Percentiles rank a stretch among this genome's conserved stretches.
Evolutionary conservation across 2,113 vertebrate genomes (phyloP).

Genomic region (Zosterops borbonicus): DNA sequence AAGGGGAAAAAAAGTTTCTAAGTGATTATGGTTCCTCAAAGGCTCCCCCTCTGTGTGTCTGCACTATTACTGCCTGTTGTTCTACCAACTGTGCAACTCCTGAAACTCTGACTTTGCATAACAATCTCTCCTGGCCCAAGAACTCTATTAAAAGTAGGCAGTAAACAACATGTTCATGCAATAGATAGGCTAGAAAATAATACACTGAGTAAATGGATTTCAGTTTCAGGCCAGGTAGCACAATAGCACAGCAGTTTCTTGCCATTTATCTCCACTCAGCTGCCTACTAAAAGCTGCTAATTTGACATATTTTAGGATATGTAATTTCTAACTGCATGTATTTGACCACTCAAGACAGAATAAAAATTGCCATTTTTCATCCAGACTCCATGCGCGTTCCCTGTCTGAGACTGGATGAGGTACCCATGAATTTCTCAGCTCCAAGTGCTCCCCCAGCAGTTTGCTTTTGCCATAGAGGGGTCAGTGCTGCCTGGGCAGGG

Average conservation of each 20-base stretch:
- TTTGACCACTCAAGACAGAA: neutral
- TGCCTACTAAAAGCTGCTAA: neutral
- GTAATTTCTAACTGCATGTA: neutral
- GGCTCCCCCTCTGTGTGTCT: neutral
- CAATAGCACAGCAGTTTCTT: neutral
- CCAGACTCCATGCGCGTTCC: neutral
- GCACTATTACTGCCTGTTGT: neutral
- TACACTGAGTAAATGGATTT: neutral
- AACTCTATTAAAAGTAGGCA: neutral
- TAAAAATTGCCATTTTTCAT: neutral
- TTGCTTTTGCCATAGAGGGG: neutral
- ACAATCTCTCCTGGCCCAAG: neutral
- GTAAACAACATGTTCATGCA: neutral
- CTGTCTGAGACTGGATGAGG: neutral
- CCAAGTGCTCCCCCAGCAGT: neutral
- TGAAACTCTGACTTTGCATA: neutral
- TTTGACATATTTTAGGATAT: neutral
- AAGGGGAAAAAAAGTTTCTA: neutral
- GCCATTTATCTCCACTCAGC: neutral
- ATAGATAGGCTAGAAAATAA: neutral
- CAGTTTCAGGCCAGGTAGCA: neutral
- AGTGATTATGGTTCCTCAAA: neutral
- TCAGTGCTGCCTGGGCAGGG: fast-evolving
- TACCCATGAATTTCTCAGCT: neutral
- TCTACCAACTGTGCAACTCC: neutral